Percentiles rank a stretch among this genome's conserved stretches.
These are phyloP conservation scores for Papilio polyxenes DNA, from an alignment of 1,140 invertebrate species.

Conservation along the genomic window DNA sequence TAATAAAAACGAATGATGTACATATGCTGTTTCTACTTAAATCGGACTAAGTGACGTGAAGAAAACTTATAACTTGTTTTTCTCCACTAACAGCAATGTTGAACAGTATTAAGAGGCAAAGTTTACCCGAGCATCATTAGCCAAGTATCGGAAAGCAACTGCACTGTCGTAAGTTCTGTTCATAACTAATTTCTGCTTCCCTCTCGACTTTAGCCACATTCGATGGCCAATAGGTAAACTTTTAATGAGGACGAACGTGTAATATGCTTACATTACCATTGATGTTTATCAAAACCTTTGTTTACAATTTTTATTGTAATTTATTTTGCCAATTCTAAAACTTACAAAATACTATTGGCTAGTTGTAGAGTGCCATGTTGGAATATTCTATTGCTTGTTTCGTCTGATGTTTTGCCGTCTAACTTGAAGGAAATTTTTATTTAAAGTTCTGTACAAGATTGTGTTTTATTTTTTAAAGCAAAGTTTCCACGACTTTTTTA, in stretches of 20 bases:
- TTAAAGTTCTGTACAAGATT: not conserved
- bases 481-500: constrained; percentile 1
- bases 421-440: not conserved
- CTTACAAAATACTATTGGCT: no score
- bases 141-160: constrained; percentile 20
- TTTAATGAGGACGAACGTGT: not conserved
- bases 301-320: not conserved
- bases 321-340: no score
- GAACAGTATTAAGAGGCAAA: constrained; percentile 13
- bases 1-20: not conserved
- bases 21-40: not conserved
- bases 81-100: not conserved
- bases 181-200: constrained; percentile 21
- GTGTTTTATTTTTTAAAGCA: constrained; percentile 3
- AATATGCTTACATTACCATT: not conserved
- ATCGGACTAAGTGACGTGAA: not conserved
- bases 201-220: not conserved
- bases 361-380: no score
- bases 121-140: constrained; percentile 11
- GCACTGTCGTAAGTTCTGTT: constrained; percentile 22
- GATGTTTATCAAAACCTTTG: not conserved
- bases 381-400: not conserved
- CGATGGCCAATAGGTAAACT: constrained; percentile 2
- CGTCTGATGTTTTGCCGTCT: not conserved
- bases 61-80: constrained; percentile 19